These are phyloP conservation scores for Smittia sp. DNA, from an alignment of 2,888 invertebrate species.

Conservation along the genomic window DNA sequence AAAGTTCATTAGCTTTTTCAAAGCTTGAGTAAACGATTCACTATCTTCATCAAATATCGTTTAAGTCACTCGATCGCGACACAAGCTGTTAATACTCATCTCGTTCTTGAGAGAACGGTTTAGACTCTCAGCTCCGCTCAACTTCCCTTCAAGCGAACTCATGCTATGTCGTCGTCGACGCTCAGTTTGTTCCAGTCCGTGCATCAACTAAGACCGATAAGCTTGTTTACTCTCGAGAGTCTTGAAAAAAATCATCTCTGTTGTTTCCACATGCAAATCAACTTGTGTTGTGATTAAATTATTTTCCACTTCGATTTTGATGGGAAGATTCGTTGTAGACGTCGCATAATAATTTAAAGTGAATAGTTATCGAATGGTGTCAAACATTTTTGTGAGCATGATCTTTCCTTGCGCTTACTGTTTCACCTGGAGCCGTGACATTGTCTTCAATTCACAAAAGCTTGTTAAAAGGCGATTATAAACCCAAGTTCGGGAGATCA, in stretches of 20 bases:
- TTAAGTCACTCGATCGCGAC: neutral
- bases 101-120: neutral
- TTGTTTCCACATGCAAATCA: neutral
- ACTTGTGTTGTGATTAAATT: neutral
- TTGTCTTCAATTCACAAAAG: slow-evolving; percentile 89
- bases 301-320: neutral
- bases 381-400: slow-evolving; percentile 52
- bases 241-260: neutral
- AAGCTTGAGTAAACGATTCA: too few relatives aligned
- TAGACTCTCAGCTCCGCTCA: too few relatives aligned
- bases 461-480: slow-evolving; percentile 82
- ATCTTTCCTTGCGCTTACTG: slow-evolving; percentile 69
- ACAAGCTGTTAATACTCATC: neutral
- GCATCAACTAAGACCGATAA: neutral
- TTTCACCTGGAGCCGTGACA: slow-evolving; percentile 90
- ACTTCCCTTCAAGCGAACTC: too few relatives aligned
- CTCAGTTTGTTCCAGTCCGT: neutral
- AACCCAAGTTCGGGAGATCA: neutral
- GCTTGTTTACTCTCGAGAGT: neutral
- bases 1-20: too few relatives aligned
- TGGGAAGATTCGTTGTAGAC: neutral
- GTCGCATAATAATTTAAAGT: neutral
- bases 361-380: neutral
- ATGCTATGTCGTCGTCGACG: neutral
- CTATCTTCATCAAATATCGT: neutral